A percentile compares a stretch with the other conserved stretches of the same genome.
Conservation (phyloP, 2,113 vertebrate species). For the Macheiramphus alcinus region DNA sequence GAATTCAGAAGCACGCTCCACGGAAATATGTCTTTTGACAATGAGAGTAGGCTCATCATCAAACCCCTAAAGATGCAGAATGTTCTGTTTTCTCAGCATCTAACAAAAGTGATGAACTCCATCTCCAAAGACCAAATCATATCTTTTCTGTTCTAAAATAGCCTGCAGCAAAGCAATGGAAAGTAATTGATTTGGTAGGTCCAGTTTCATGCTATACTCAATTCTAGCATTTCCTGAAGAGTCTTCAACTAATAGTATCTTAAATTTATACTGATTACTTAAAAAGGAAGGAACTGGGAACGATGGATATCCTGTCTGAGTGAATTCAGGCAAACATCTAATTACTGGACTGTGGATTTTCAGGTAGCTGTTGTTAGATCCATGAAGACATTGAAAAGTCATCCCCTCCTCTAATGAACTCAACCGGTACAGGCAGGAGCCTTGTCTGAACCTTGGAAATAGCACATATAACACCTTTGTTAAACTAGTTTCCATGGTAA, state of each 20-base stretch:
- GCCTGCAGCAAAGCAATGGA: neutral
- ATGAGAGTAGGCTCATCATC: neutral
- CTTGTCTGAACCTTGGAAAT: neutral
- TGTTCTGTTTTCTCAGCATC: neutral
- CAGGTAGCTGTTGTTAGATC: neutral
- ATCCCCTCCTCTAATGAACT: neutral
- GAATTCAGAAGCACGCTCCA: neutral
- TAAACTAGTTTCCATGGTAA: constrained; percentile 58
- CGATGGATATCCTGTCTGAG: neutral
- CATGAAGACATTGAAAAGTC: neutral
- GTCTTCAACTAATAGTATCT: neutral
- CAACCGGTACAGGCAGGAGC: neutral
- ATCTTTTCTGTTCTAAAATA: neutral
- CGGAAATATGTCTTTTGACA: neutral
- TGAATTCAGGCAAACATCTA: neutral
- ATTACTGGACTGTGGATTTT: neutral
- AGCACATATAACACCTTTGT: constrained; percentile 20
- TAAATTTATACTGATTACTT: neutral
- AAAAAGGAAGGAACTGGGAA: neutral
- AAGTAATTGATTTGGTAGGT: neutral
- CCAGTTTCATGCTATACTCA: neutral
- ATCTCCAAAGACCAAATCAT: neutral
- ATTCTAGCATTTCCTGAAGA: neutral
- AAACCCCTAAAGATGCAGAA: neutral
- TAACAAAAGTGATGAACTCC: neutral